Evolutionary conservation across 2,797 vertebrate species (phyloP).

Genomic region (Typhlichthys subterraneus): DNA sequence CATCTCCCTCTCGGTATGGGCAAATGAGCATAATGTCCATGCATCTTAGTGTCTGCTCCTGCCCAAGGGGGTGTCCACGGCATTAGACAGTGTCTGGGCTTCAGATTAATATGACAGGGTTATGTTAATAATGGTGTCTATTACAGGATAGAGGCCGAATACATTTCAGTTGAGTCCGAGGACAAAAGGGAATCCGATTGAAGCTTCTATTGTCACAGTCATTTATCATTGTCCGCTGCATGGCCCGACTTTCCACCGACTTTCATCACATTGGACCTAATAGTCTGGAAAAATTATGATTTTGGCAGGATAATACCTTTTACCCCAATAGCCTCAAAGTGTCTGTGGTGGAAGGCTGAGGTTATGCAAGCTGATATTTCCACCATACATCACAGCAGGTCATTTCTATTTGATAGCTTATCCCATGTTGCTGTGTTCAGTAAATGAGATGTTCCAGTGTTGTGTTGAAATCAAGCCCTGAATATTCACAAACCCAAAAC

Average conservation of each 20-base stretch:
- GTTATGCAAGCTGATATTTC: no score
- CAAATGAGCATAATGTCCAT: background rate
- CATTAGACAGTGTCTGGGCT: background rate
- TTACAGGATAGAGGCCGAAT: background rate
- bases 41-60: background rate
- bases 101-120: background rate
- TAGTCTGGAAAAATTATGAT: slow-evolving; percentile 7
- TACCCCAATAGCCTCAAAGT: no score
- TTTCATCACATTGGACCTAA: slow-evolving; percentile 2
- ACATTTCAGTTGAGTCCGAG: background rate
- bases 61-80: background rate
- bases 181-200: background rate
- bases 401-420: no score
- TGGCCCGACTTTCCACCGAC: background rate
- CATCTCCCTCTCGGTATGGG: background rate
- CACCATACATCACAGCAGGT: no score
- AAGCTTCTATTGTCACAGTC: background rate
- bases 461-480: no score
- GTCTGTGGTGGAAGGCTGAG: no score
- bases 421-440: no score
- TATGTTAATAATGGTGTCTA: background rate
- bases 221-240: background rate
- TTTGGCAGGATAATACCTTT: slow-evolving; percentile 18
- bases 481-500: no score
- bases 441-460: no score